Evolutionary conservation across 1,140 invertebrate species (phyloP), one percentile per base, ranked within the genome.

Genomic region (Euwallacea similis): DNA sequence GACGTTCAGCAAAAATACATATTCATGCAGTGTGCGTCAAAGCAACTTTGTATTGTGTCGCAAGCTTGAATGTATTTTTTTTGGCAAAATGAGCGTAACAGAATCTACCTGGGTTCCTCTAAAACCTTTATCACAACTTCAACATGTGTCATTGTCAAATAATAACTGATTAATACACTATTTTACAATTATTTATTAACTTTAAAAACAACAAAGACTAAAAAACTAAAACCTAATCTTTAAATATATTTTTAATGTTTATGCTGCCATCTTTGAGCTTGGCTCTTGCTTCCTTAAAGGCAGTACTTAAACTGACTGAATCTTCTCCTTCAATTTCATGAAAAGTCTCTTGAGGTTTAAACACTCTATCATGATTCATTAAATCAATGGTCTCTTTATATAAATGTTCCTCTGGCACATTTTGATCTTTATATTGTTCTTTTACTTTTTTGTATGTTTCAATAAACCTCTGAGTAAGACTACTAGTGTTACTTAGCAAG

Each of bases 391-490:
- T 81, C 41, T 83, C 82, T 54, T 81, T 80, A 70, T 82, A 84
- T 6, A 85, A 74, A 60, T 79, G 77, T 50, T 87, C 83, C 10
- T 83, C 80, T 73, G 85, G 4, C 83, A 11, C 83, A 69, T 83
- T 78, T 7, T 83, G 78, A 8, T 82, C 84, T 42, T 64, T 69
- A 70, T 80, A 76, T 76, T 87, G 83, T 0, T 77, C 65, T 76
- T 85, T 81, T 11, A 90, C 75, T 65, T 84, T 81, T 8, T 84
- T 79, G 75, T 89, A 89, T 43, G 84, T 84, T 46, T 85, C 78
- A 6, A 90, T 76, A 75, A 91, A 87, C 66, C 82, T 83, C 79
- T 88, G 87, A 6, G 85, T 86, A 71, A 86, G 81, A 0, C 87
- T 86, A 74, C 82, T 80, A 11, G 81, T 77, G 56, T 76, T 81